phyloP scores from a whole-genome alignment of 2,888 invertebrate genomes.

The Nemapogon koenigi region DNA sequence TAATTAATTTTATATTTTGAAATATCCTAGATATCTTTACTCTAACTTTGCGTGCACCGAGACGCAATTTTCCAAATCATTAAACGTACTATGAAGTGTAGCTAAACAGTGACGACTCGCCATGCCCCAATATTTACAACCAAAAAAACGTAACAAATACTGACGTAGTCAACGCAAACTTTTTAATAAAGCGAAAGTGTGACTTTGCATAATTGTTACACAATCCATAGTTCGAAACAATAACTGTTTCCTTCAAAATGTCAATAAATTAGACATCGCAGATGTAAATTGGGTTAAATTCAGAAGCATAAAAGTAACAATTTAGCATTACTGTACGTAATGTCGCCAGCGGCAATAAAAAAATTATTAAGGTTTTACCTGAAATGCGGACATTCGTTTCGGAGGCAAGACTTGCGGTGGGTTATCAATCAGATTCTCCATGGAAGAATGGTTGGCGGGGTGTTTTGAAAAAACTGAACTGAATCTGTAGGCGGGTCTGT shows the following conservation, averaged over 20 bases:
- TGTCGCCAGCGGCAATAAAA: neutral
- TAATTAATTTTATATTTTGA: too few species aligned
- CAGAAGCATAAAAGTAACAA: too few species aligned
- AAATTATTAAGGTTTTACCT: constrained; percentile 41
- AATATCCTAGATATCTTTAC: too few species aligned
- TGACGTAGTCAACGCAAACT: neutral
- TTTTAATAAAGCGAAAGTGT: constrained; percentile 6
- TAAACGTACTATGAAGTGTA: too few species aligned
- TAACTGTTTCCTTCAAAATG: neutral
- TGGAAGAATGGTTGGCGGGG: constrained; percentile 68
- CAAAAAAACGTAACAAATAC: too few species aligned
- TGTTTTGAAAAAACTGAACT: constrained; percentile 45
- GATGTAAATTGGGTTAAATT: too few species aligned
- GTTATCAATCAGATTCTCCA: constrained; percentile 72
- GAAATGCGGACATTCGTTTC: constrained; percentile 60
- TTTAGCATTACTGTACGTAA: constrained; percentile 1
- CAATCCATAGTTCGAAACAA: constrained; percentile 6
- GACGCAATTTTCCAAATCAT: too few species aligned
- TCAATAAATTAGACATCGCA: neutral
- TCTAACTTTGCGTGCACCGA: too few species aligned
- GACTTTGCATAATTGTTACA: constrained; percentile 9
- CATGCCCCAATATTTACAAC: too few species aligned
- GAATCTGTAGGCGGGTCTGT: constrained; percentile 41
- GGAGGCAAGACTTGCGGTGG: constrained; percentile 54
- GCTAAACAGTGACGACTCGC: too few species aligned